Conservation (phyloP, 2,113 vertebrate genomes). For the Osmerus eperlanus region DNA sequence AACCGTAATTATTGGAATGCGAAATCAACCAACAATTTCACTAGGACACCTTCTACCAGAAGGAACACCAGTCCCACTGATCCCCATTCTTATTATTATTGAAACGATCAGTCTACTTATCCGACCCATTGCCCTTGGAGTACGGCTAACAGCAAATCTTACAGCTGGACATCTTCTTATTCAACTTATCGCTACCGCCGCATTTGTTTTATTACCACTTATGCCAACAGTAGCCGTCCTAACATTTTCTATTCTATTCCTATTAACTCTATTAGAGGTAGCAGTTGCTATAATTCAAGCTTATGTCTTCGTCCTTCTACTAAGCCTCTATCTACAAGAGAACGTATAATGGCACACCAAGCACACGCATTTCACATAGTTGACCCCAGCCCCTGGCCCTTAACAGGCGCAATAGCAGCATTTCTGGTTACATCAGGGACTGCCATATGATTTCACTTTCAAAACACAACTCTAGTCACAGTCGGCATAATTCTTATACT, state of each 20-base stretch:
- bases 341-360: slow-evolving; percentile 38
- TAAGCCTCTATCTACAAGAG: slow-evolving; percentile 29
- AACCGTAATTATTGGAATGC: slow-evolving; percentile 27
- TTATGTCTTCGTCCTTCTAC: slow-evolving; percentile 14
- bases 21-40: slow-evolving; percentile 23
- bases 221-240: slow-evolving; percentile 1
- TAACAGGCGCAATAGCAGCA: not conserved
- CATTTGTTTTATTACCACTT: slow-evolving; percentile 4
- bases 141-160: slow-evolving; percentile 21
- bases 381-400: slow-evolving; percentile 16
- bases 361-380: slow-evolving; percentile 21
- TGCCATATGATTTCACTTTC: slow-evolving; percentile 24
- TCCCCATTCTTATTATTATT: slow-evolving; percentile 35
- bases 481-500: not conserved
- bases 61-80: slow-evolving; percentile 19
- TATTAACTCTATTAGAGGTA: slow-evolving; percentile 1
- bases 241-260: not conserved
- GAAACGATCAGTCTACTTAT: slow-evolving; percentile 46
- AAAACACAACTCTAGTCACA: fast-evolving
- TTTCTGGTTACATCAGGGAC: slow-evolving; percentile 10
- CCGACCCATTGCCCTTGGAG: slow-evolving; percentile 22
- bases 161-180: slow-evolving; percentile 25
- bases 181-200: slow-evolving; percentile 9
- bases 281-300: slow-evolving; percentile 16
- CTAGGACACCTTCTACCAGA: slow-evolving; percentile 33